phyloP scores from a whole-genome alignment of 2,113 vertebrate species.

The Himantopus leucocephalus region DNA sequence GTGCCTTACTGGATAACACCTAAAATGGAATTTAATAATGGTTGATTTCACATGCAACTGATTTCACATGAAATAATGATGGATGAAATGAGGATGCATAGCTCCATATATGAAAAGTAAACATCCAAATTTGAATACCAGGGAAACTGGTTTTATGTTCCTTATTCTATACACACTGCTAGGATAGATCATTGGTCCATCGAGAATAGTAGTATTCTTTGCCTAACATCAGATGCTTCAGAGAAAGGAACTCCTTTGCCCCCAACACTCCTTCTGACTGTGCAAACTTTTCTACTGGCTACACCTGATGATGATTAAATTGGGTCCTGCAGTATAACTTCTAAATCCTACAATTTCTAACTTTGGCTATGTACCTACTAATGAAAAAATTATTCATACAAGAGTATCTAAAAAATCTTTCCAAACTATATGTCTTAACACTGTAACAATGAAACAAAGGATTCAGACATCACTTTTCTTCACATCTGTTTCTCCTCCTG shows the following conservation, averaged over 20 bases:
- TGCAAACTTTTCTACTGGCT: not conserved
- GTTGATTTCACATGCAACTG: not conserved
- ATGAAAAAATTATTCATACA: not conserved
- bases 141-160: not conserved
- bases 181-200: not conserved
- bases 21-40: not conserved
- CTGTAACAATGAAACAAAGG: not conserved
- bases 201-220: not conserved
- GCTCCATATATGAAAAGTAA: not conserved
- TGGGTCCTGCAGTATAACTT: not conserved
- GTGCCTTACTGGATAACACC: not conserved
- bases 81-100: not conserved
- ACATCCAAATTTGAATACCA: not conserved
- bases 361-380: not conserved
- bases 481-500: not conserved
- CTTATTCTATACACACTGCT: not conserved
- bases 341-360: not conserved
- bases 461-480: not conserved
- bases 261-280: not conserved
- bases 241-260: not conserved
- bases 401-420: not conserved
- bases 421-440: not conserved
- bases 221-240: not conserved
- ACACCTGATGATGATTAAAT: not conserved
- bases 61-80: not conserved